Percentiles rank a stretch among this genome's conserved stretches.
Evolutionary conservation across 1,140 invertebrate genomes (phyloP).

Genomic region (Drosophila persimilis): DNA sequence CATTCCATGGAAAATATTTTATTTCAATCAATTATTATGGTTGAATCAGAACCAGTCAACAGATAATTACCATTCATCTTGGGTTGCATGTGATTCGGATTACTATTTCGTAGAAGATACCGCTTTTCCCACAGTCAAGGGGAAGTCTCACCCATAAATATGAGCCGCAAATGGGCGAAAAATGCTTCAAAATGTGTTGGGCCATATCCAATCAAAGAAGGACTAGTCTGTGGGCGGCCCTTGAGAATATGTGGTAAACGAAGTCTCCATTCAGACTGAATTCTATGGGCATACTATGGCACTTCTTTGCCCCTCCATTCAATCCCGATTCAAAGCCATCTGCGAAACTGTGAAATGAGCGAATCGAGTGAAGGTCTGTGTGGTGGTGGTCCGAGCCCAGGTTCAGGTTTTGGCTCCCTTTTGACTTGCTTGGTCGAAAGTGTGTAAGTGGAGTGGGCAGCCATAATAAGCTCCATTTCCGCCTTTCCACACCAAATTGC

Average conservation of each 20-base stretch:
- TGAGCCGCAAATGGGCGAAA: constrained; percentile 39
- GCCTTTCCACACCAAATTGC: constrained; percentile 49
- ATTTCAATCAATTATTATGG: constrained; percentile 27
- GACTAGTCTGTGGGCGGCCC: constrained; percentile 23
- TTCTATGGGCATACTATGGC: constrained; percentile 64
- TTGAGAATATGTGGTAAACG: constrained; percentile 69
- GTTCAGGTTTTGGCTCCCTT: neutral
- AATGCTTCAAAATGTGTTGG: constrained; percentile 19
- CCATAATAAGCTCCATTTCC: constrained; percentile 74
- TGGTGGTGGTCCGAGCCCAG: constrained; percentile 4
- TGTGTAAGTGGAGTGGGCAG: constrained; percentile 18
- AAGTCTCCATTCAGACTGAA: constrained; percentile 48
- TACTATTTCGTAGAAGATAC: too few species aligned
- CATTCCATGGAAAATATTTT: constrained; percentile 12
- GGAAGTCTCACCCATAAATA: constrained; percentile 36
- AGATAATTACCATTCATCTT: neutral
- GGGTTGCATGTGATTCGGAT: neutral
- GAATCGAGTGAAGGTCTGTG: constrained; percentile 31
- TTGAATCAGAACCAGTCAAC: neutral
- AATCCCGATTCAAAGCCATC: constrained; percentile 72
- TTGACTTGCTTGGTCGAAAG: constrained; percentile 26
- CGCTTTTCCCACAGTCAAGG: too few species aligned
- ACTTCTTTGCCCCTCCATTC: constrained; percentile 63
- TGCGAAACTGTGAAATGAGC: constrained; percentile 66
- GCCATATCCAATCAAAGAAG: constrained; percentile 15